These are phyloP conservation scores for Mythimna ferrago DNA, from an alignment of 2,888 invertebrate species.

Conservation along the genomic window DNA sequence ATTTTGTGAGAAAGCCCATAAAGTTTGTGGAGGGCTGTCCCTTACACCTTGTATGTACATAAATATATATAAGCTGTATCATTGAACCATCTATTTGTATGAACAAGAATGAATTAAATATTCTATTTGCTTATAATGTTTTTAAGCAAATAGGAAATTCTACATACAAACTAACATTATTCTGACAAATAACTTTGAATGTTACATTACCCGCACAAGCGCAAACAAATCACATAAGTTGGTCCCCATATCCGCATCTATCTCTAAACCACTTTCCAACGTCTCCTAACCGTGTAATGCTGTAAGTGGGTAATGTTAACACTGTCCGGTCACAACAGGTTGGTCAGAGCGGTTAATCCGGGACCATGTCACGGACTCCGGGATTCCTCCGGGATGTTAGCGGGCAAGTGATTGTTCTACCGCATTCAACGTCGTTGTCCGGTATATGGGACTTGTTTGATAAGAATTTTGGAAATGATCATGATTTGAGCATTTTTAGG, in stretches of 20 bases:
- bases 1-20: too few relatives aligned
- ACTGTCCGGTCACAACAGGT: slow-evolving; percentile 40
- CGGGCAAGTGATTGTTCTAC: slow-evolving; percentile 35
- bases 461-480: neutral
- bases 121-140: too few relatives aligned
- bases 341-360: slow-evolving; percentile 40
- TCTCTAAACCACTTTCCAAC: slow-evolving; percentile 3
- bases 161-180: too few relatives aligned
- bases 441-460: neutral
- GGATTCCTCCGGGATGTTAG: slow-evolving; percentile 41
- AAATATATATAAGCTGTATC: too few relatives aligned
- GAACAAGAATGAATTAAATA: too few relatives aligned
- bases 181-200: neutral
- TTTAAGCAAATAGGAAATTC: too few relatives aligned
- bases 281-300: slow-evolving; percentile 25
- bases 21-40: too few relatives aligned
- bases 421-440: neutral
- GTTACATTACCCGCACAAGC: neutral
- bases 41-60: too few relatives aligned
- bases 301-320: slow-evolving; percentile 48
- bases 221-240: slow-evolving; percentile 5
- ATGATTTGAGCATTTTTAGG: too few relatives aligned
- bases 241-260: neutral
- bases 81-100: too few relatives aligned
- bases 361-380: slow-evolving; percentile 21